Base-by-base conservation (phyloP, 2,113 vertebrate genomes). In the Paradisaea rubra region DNA sequence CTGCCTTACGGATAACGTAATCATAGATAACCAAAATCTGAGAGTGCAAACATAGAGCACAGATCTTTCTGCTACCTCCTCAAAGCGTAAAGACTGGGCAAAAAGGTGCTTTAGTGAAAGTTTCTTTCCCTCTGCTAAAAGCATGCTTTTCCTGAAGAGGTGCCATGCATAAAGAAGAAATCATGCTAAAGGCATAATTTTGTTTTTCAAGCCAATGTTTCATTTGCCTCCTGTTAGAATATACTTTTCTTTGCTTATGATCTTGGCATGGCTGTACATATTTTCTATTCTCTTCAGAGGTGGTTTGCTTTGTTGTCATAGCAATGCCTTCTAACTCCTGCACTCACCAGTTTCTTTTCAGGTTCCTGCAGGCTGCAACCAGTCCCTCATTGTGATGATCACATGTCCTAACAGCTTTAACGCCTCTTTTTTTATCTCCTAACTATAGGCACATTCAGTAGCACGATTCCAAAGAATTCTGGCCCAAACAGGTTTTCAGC, bases 271-370 rank as follows among this genome's bases (percentile, higher is more conserved):
- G 86, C 73, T 95, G 50, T 81, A 91, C 82, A 65, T 88, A 91
- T 50, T 85, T 96, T 95, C 81, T 95, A 49, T 91, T 96, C 89
- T 96, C 94, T 95, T 96, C 94, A 84, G 91, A 60, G 60, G 73
- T 88, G 76, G 81, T 93, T 94, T 94, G 93, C 92, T 95, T 95
- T 96, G 80, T 96, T 97, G 94, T 94, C 86, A 96, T 91, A 95
- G 93, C 83, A 89, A 93, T 85, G 69, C 65, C 79, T 96, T 91
- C 92, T 60, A 77, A 86, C 91, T 87, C 68, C 53, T 90, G 84
- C 61, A 74, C 54, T 92, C 88, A 91, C 93, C 81, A 87, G 45
- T 84, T 93, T 95, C 88, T 88, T 85, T 86, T 95, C 86, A 95
- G 86, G 70, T 95, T 97, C 93, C 92, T 97, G 89, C 94, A 95